Evolutionary conservation across 1,140 invertebrate genomes (phyloP), one percentile per base, ranked within the genome.

Genomic region (Oryctes rhinoceros): DNA sequence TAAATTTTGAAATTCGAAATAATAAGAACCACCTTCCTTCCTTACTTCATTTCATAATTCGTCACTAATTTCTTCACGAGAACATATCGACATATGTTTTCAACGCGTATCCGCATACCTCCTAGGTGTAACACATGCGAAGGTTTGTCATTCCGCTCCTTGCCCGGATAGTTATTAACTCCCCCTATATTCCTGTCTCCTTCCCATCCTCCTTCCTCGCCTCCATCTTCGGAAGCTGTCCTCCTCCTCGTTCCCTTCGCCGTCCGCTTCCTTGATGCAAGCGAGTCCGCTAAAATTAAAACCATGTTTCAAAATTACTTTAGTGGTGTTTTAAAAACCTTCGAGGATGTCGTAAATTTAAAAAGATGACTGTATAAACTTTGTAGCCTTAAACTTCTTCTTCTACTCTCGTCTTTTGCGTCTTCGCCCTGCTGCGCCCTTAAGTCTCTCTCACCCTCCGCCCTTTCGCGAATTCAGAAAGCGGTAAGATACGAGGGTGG

Each of bases 251-350:
- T 44, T 44, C 39, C 39, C 9, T 44, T 44, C 39, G 9, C 39
- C 35, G 53, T 44, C 44, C 37, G 39, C 7, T 76, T 20, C 37
- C 30, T 49, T 71, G 18, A 30, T 37, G 65, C 18, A 24, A 49
- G n/a, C 15, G 75, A 15, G 20, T 78, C 75, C 82, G 82, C 84
- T 85, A 85, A 85, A 85, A 86, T 85, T 85, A 85, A 84, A 84
- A 85, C 85, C 82, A 85, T 86, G 84, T 84, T 84, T 86, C 84
- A 85, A 86, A 85, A 86, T 86, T 85, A 86, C 84, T 83, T 85
- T 83, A 84, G 84, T 83, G 83, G 83, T 85, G 84, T 86, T 86
- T 84, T 84, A 83, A 84, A 85, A 83, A 85, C 82, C 83, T 85
- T 83, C 81, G 79, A 84, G 83, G 82, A 84, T 83, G 83, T 83